Conservation (phyloP, 2,888 invertebrate species). For the Stegophylla sp. region DNA sequence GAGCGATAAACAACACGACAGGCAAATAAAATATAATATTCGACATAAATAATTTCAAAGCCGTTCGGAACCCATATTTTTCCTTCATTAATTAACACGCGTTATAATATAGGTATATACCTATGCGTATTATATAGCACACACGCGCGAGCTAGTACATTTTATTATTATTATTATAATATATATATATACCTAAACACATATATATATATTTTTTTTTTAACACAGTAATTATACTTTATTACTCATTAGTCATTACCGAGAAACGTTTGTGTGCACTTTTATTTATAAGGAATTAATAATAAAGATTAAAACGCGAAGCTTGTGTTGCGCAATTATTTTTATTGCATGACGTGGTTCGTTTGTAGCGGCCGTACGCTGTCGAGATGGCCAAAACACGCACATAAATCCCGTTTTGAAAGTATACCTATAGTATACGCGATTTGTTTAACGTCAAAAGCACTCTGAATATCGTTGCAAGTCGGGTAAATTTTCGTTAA, state of each 20-base stretch:
- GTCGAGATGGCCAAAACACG: slow-evolving; percentile 38
- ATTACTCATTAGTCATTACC: slow-evolving; percentile 47
- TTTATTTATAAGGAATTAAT: slow-evolving; percentile 35
- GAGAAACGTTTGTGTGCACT: slow-evolving; percentile 36
- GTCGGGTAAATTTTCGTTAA: not conserved
- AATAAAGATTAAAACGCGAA: slow-evolving; percentile 34
- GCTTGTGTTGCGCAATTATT: slow-evolving; percentile 36
- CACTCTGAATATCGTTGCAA: not conserved
- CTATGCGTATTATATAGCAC: not conserved
- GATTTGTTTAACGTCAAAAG: not conserved
- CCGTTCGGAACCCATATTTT: slow-evolving; percentile 38
- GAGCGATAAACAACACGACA: slow-evolving; percentile 38
- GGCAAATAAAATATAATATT: slow-evolving; percentile 41
- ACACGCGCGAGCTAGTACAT: not conserved
- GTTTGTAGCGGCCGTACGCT: not conserved
- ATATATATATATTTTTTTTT: no score
- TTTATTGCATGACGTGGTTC: slow-evolving; percentile 35
- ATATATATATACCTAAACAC: not conserved
- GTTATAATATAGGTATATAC: not conserved
- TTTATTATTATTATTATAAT: slow-evolving; percentile 30
- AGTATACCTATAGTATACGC: slow-evolving; percentile 20
- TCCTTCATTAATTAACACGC: slow-evolving; percentile 46
- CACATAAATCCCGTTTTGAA: slow-evolving; percentile 40
- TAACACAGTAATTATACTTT: slow-evolving; percentile 35
- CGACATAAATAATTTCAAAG: slow-evolving; percentile 50